Conservation (phyloP, 2,113 vertebrate species). For the Nothoprocta perdicaria region DNA sequence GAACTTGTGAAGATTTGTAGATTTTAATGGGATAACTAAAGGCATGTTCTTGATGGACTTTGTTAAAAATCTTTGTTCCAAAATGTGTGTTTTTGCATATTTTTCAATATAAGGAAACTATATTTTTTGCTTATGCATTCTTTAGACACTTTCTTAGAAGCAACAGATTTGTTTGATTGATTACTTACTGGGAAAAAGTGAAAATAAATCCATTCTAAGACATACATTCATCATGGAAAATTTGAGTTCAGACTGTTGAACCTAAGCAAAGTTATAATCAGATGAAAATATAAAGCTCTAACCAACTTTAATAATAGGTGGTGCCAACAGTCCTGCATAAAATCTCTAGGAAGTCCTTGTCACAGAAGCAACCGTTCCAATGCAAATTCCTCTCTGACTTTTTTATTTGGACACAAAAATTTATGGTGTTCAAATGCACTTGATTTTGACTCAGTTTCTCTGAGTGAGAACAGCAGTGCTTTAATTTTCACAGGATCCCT, state of each 20-base stretch:
- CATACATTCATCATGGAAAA: neutral
- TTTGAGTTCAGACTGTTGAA: neutral
- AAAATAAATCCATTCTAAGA: neutral
- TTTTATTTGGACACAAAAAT: conserved; percentile 25
- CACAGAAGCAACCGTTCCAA: conserved; percentile 29
- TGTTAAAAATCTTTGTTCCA: neutral
- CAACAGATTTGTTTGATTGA: neutral
- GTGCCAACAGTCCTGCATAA: neutral
- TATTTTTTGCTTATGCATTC: neutral
- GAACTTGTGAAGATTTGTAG: neutral
- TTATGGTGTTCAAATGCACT: neutral
- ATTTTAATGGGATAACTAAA: neutral
- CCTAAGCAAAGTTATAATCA: neutral
- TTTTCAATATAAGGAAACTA: neutral
- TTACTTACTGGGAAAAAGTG: neutral
- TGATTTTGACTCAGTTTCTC: neutral
- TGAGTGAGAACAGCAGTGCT: neutral
- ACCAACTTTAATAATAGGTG: neutral
- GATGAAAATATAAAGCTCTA: neutral
- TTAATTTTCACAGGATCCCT: neutral
- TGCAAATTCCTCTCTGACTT: neutral
- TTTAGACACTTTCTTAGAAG: neutral
- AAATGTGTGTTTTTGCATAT: neutral
- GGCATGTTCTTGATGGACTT: neutral
- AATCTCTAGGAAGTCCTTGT: conserved; percentile 40